These are phyloP conservation scores for Tychaedon coryphoeus DNA, from an alignment of 2,113 vertebrate species.

Conservation along the genomic window DNA sequence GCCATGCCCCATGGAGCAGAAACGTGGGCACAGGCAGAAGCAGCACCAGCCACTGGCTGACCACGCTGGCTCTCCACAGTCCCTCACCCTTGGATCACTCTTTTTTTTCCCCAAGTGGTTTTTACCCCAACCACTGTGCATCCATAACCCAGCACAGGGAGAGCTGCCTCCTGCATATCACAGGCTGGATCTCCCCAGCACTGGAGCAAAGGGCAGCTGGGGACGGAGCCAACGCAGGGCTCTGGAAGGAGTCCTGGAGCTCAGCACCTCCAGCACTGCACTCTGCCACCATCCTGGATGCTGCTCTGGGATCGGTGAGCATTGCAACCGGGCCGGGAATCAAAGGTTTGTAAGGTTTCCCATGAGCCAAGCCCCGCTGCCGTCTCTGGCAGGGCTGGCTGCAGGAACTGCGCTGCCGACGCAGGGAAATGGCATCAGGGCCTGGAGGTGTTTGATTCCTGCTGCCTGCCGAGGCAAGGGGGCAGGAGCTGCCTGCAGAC, in stretches of 20 bases:
- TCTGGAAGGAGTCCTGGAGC: background rate
- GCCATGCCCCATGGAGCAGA: background rate
- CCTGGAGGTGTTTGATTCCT: background rate
- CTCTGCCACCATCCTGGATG: background rate
- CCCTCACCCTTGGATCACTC: background rate
- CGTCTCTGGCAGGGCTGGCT: background rate
- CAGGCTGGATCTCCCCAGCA: background rate
- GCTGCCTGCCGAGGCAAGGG: background rate
- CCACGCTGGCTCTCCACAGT: accelerated
- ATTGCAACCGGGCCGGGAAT: accelerated
- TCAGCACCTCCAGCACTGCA: accelerated
- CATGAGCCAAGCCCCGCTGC: accelerated
- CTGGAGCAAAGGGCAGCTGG: background rate
- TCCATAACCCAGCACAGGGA: background rate
- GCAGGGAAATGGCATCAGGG: background rate
- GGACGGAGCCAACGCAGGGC: accelerated
- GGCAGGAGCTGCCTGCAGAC: constrained; percentile 1
- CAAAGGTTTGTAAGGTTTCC: background rate
- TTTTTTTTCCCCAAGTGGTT: background rate
- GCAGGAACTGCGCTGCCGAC: background rate
- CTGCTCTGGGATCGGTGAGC: accelerated
- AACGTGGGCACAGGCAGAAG: background rate
- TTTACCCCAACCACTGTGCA: background rate
- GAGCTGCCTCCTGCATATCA: background rate
- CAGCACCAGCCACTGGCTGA: accelerated